Evolutionary conservation across 2,888 invertebrate species (phyloP), one percentile per base, ranked within the genome.

Genomic region (Chromoteleia sp.): DNA sequence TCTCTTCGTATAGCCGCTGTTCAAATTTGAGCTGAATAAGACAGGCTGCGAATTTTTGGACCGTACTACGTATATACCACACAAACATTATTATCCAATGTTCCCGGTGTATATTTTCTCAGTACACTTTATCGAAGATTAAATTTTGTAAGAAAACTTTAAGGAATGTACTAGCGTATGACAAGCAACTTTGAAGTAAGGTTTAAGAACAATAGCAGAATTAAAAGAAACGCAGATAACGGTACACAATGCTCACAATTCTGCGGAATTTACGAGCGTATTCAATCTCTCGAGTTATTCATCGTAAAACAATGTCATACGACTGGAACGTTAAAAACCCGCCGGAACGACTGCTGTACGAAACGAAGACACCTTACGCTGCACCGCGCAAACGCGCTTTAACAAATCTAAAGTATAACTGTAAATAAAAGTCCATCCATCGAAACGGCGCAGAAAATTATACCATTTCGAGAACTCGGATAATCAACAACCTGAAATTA

Each of bases 191-290:
- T n/a, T 29, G 25, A 19, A 30, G 58, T 29, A 17, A 17, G 14
- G 15, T 33, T 48, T 58, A 48, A 58, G 39, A 70, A 70, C 58
- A 70, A 70, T 70, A 36, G 36, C 25, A 17, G 5, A 21, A 58
- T n/a, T 36, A 54, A 43, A 70, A 48, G 17, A 54, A 58, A 15
- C 12, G 14, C 39, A 71, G 41, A 71, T 58, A 71, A 59, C 58
- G 45, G 68, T 56, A 29, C 12, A 48, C 71, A 61, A 61, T 61
- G 36, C 48, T 54, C n/a, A 56, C 54, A 74, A 58, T 74, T 61
- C 41, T 19, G 17, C 54, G 48, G 50, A 71, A 71, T 71, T 71
- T 61, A 71, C 52, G 71, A 41, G 52, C 41, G 59, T 25, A 71
- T 71, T 59, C 50, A 70, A 70, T 70, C 36, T 58, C 8, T 19